A percentile compares a stretch with the other conserved stretches of the same genome.
These are phyloP conservation scores for Coelopa frigida DNA, from an alignment of 1,140 invertebrate species.

Conservation along the genomic window DNA sequence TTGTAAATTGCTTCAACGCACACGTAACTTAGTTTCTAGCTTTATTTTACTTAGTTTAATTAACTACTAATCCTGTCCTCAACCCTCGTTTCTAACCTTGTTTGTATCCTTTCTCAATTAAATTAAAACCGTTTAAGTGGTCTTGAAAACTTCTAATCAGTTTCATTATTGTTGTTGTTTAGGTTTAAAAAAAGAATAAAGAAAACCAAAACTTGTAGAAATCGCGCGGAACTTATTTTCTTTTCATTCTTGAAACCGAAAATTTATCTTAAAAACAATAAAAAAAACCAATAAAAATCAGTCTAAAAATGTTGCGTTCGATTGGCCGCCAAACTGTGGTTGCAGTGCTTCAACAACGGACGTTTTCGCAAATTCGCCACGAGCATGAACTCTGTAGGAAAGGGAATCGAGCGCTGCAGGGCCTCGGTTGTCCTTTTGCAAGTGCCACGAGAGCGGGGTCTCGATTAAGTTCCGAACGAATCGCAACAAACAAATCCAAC, in stretches of 20 bases:
- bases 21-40: no score
- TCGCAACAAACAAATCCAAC: conserved; percentile 9
- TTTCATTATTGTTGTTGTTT: conserved; percentile 21
- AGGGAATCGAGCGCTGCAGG: no score
- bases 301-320: conserved; percentile 40
- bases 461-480: conserved; percentile 2
- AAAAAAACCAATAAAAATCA: conserved; percentile 14
- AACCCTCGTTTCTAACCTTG: no score
- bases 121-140: not conserved
- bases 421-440: no score
- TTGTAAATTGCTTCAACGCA: no score
- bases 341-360: conserved; percentile 7
- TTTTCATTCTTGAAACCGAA: no score
- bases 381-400: no score
- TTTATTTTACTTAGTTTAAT: no score
- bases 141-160: conserved; percentile 21
- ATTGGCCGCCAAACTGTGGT: conserved; percentile 36
- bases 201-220: conserved; percentile 4
- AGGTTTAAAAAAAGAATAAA: conserved; percentile 16
- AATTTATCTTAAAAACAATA: conserved; percentile 3
- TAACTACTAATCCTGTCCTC: no score
- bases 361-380: no score
- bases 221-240: no score
- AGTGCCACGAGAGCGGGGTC: no score
- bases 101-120: not conserved